Evolutionary conservation across 2,113 vertebrate species (phyloP), one percentile per base, ranked within the genome.

Genomic region (Hippopotamus amphibius): DNA sequence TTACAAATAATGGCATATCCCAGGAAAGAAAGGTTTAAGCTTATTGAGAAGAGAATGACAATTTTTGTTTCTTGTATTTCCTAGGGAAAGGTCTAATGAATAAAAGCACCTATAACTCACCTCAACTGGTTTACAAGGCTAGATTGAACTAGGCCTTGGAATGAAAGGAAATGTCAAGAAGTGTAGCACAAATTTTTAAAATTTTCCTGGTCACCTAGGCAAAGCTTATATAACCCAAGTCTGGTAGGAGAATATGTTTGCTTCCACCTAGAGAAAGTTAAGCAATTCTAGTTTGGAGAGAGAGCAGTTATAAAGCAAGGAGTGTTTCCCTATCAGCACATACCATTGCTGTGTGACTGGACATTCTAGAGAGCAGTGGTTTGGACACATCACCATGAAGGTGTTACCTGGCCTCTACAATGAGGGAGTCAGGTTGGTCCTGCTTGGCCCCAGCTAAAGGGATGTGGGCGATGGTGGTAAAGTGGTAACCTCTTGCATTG

Each of bases 21-120:
- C 46, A 90, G 59, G 37, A 90, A 96, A 82, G 69, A 92, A 90
- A 95, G 57, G 7, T 88, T 96, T 93, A 93, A 92, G 43, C 50
- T 93, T 72, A 80, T 59, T 50, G 16, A 84, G 63, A 79, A 46
- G 77, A 74, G 16, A 61, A 65, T 74, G 26, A 55, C 59, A 12
- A 6, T 63, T 59, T 68, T 81, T 80, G 17, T 88, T 89, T 90
- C 7, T 84, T 88, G 68, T 95, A 81, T 87, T 95, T 79, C 41
- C n/a, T 68, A 82, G 26, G 50, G 48, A 81, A 90, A 96, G 2
- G 22, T 74, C 28, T 77, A 68, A 37, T 88, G 30, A 4, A 71
- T 76, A 76, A 53, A 97, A 94, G 17, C 7, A 88, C 46, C 76
- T 83, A 59, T 55, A 89, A 57, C 46, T 94, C 6, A 1, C 19